phyloP scores from a whole-genome alignment of 2,797 vertebrate species.

The Rhincodon typus region DNA sequence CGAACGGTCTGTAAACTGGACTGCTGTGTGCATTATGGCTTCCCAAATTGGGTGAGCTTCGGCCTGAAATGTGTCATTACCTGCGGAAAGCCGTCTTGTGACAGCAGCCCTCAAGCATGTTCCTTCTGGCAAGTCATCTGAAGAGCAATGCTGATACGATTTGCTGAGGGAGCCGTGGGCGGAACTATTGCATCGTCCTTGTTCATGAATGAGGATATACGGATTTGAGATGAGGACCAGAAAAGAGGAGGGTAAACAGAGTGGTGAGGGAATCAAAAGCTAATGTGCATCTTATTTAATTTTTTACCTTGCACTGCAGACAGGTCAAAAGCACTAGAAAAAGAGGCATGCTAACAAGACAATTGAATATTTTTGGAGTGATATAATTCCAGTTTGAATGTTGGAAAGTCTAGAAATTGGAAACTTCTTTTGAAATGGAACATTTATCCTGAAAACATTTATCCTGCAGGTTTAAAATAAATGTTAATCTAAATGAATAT shows the following conservation, averaged over 20 bases:
- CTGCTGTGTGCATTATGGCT: background rate
- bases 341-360: background rate
- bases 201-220: background rate
- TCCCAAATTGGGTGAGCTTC: constrained; percentile 3
- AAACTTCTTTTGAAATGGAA: background rate
- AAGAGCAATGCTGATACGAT: background rate
- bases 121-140: background rate
- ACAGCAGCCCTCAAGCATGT: constrained; percentile 4
- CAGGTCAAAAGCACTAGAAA: background rate
- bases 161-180: background rate
- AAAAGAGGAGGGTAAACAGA: background rate
- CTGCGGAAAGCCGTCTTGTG: background rate
- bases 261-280: background rate
- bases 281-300: constrained; percentile 16
- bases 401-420: background rate
- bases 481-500: background rate
- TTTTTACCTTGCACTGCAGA: background rate
- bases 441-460: background rate
- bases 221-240: constrained; percentile 6
- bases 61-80: constrained; percentile 5
- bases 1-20: background rate
- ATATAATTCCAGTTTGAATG: background rate
- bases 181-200: background rate
- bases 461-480: background rate
- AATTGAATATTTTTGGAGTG: background rate